phyloP scores from a whole-genome alignment of 2,797 vertebrate genomes.

The Austrolebias charrua region DNA sequence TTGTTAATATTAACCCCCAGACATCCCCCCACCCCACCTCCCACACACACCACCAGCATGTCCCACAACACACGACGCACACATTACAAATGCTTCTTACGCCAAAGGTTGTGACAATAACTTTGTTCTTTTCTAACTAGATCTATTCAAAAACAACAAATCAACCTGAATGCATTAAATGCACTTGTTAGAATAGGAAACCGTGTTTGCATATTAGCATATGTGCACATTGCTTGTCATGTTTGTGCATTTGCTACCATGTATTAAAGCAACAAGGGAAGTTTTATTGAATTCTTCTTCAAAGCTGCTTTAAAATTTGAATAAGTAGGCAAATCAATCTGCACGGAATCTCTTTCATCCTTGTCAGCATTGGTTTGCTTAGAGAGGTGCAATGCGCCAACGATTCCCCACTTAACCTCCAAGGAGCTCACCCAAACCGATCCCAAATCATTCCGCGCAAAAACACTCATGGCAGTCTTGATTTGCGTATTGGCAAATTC shows the following conservation, averaged over 20 bases:
- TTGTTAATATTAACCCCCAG: too few relatives aligned
- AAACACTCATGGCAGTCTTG: constrained; percentile 64
- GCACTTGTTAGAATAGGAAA: constrained; percentile 18
- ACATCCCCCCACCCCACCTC: too few relatives aligned
- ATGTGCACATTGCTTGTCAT: constrained; percentile 29
- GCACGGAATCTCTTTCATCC: constrained; percentile 67
- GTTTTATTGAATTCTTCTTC: constrained; percentile 67
- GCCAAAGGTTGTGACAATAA: constrained; percentile 31
- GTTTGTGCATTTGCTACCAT: constrained; percentile 62
- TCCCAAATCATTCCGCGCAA: constrained; percentile 72
- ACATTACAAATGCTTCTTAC: too few relatives aligned
- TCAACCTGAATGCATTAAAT: constrained; percentile 42
- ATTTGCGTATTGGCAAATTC: constrained; percentile 70
- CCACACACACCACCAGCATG: too few relatives aligned
- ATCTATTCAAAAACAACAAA: constrained; percentile 63
- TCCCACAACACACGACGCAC: too few relatives aligned
- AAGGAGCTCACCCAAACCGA: constrained; percentile 60
- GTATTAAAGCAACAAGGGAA: constrained; percentile 64
- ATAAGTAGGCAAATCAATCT: constrained; percentile 72
- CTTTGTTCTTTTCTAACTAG: constrained; percentile 59
- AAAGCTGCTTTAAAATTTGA: constrained; percentile 70
- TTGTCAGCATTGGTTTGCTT: constrained; percentile 66
- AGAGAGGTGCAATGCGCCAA: constrained; percentile 67
- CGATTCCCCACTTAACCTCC: constrained; percentile 73
- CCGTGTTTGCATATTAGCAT: constrained; percentile 26